Conservation (phyloP, 2,113 vertebrate species). For the Neomonachus schauinslandi region DNA sequence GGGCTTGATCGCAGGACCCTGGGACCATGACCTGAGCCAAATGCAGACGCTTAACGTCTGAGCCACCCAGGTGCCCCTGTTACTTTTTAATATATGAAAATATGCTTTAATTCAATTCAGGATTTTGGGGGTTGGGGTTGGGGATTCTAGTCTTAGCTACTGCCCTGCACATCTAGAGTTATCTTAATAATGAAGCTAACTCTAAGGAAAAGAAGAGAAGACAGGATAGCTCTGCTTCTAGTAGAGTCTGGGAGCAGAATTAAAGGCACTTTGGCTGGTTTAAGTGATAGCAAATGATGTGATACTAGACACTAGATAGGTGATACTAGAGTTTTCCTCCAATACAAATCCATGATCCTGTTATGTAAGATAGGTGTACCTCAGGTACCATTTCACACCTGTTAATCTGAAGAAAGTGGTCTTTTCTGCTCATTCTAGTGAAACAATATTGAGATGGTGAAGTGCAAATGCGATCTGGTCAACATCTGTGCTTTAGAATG, state of each 20-base stretch:
- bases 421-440: background rate
- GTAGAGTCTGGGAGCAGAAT: constrained; percentile 24
- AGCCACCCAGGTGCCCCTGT: background rate
- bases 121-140: background rate
- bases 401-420: background rate
- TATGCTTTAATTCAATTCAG: background rate
- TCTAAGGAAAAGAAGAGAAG: constrained; percentile 4
- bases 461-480: background rate
- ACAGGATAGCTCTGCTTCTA: constrained; percentile 23
- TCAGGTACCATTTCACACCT: background rate
- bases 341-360: background rate
- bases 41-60: no score
- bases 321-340: background rate
- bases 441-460: background rate
- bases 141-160: background rate
- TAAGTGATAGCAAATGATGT: background rate
- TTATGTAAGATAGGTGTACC: background rate
- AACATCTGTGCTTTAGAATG: background rate
- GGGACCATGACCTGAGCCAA: no score
- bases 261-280: background rate
- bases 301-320: background rate
- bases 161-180: constrained; percentile 20
- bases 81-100: constrained; percentile 57
- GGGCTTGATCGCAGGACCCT: no score
- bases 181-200: constrained; percentile 55